Evolutionary conservation across 1,140 invertebrate species (phyloP).

Genomic region (Drosophila triauraria): DNA sequence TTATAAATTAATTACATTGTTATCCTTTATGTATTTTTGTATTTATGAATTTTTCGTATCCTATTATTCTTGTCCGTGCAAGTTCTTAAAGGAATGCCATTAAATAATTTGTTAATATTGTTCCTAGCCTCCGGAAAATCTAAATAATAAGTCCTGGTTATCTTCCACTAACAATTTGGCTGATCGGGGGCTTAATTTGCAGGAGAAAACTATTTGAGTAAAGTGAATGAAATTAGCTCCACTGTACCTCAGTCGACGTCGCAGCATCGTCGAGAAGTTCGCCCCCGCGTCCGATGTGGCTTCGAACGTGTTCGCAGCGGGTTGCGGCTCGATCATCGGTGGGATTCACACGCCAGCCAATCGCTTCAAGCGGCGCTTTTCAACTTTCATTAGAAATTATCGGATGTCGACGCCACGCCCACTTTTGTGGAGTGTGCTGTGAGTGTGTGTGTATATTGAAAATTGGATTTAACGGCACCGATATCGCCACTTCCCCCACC

Average conservation of each 20-base stretch:
- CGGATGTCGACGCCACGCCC: constrained; percentile 47
- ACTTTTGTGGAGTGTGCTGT: constrained; percentile 16
- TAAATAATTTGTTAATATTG: too few species aligned
- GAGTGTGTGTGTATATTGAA: constrained; percentile 6
- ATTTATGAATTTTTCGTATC: too few species aligned
- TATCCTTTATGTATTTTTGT: too few species aligned
- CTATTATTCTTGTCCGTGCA: background rate
- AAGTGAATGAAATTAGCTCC: background rate
- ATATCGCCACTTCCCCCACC: constrained; percentile 28
- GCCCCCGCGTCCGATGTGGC: constrained; percentile 50
- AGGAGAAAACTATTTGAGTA: background rate
- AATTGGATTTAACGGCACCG: constrained; percentile 39
- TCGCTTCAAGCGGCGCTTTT: constrained; percentile 66
- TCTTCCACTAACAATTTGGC: background rate
- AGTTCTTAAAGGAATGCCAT: background rate
- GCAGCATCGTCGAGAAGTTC: constrained; percentile 53
- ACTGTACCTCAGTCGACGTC: constrained; percentile 35
- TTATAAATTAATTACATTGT: too few species aligned
- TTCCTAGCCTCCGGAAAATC: background rate
- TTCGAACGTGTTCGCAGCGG: constrained; percentile 60
- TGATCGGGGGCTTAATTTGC: background rate
- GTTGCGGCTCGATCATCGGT: constrained; percentile 19
- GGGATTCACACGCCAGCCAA: constrained; percentile 62
- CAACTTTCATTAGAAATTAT: constrained; percentile 81
- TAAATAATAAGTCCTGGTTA: background rate